Conservation (phyloP, 2,113 vertebrate genomes). For the Kobus ellipsiprymnus region DNA sequence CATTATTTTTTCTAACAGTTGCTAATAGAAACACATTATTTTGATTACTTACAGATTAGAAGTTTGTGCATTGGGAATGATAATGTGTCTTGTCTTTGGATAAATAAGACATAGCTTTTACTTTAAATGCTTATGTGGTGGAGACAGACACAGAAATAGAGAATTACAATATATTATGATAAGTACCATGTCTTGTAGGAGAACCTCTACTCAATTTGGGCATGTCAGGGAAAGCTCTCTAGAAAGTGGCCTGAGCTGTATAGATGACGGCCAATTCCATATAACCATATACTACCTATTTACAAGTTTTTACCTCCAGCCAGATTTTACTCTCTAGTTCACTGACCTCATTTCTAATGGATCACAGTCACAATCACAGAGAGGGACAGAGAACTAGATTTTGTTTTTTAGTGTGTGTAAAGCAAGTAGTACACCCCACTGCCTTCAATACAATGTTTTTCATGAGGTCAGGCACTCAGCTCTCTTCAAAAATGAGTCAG, state of each 20-base stretch:
- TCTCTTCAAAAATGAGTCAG: conserved; percentile 26
- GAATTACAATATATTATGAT: neutral
- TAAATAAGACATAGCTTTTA: neutral
- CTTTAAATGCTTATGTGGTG: neutral
- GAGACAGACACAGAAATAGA: neutral
- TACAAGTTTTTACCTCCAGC: neutral
- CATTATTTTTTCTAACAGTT: neutral
- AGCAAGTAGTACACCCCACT: neutral
- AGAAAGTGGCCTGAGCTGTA: neutral
- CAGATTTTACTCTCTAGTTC: conserved; percentile 28
- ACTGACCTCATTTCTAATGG: conserved; percentile 26
- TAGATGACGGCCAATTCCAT: neutral
- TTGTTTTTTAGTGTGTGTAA: neutral
- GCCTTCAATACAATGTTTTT: neutral
- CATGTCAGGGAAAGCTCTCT: neutral
- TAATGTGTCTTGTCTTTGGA: neutral
- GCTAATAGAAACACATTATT: neutral
- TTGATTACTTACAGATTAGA: neutral
- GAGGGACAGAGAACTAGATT: neutral
- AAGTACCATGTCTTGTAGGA: neutral
- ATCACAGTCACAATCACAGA: neutral
- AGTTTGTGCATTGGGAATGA: neutral
- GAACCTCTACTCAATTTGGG: neutral
- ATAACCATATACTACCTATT: neutral
- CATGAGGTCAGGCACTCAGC: neutral